Base-by-base conservation (phyloP, 2,888 invertebrate genomes). In the Cactoblastis cactorum region DNA sequence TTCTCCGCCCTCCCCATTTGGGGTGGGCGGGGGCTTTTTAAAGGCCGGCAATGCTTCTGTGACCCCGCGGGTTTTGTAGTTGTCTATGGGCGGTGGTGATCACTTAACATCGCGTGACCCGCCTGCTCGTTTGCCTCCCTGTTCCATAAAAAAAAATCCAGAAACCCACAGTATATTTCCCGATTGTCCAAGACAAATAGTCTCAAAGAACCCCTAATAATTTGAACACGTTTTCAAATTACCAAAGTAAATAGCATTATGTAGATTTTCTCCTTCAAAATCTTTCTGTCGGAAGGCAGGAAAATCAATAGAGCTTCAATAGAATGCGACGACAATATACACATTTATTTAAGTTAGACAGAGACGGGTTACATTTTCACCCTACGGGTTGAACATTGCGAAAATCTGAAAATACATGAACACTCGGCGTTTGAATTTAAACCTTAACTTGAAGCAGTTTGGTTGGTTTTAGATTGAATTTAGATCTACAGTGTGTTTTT, bases 291-390 rank as follows among this genome's bases (percentile, higher is more conserved):
- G 62, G 59, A 62, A 43, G 41, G 41, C 22, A 24, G 41, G 76
- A 81, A 83, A 83, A 83, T 83, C 83, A 81, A 83, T 83, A 83
- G 70, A 75, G 64, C 65, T 53, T 58, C 53, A 53, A 50, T 41
- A 52, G 69, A 59, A 17, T 56, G 64, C 58, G 74, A 78, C 12
- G 49, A 58, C 9, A 1, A 35, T 52, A 43, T 24, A 62, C 17
- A 34, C 3, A 0, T n/a, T 11, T 14, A 0, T 17, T 2, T 38
- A 24, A 9, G 59, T 28, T 2, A 53, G 62, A 73, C 15, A 55
- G 56, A 54, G 64, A 75, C 9, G 58, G 59, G 53, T 49, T 52
- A 59, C 62, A 63, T 63, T 63, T 65, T 69, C 45, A 19, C 41
- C 35, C 28, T 22, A 15, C 67, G 53, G 56, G 57, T 62, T 61